phyloP scores from a whole-genome alignment of 2,888 invertebrate species.

The Osmoderma eremita region DNA sequence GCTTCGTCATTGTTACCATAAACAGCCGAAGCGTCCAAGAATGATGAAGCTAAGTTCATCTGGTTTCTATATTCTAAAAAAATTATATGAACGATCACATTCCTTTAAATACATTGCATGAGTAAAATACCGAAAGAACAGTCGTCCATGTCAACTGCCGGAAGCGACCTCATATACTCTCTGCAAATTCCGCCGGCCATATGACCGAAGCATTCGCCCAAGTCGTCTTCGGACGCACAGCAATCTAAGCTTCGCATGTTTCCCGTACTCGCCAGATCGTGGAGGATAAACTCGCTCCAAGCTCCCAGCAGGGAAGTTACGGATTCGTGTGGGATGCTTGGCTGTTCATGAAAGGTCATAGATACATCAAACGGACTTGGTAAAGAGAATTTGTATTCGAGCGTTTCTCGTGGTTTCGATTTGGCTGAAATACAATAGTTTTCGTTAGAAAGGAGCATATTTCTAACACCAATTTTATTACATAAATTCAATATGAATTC shows the following conservation, averaged over 20 bases:
- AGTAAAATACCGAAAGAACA: conserved; percentile 71
- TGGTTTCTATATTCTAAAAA: conserved; percentile 77
- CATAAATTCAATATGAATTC: too few species aligned
- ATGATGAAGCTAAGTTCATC: conserved; percentile 86
- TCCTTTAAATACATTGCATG: neutral
- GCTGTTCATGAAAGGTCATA: conserved; percentile 68
- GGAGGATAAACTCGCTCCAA: conserved; percentile 81
- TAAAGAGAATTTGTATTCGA: conserved; percentile 67
- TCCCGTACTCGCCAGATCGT: conserved; percentile 76
- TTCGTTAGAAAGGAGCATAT: too few species aligned
- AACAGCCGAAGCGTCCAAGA: conserved; percentile 83
- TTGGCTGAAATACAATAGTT: conserved; percentile 58
- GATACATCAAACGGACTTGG: conserved; percentile 72
- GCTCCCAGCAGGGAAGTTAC: conserved; percentile 81
- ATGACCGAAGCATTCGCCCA: conserved; percentile 69
- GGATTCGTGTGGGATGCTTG: conserved; percentile 73
- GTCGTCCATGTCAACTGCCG: conserved; percentile 70
- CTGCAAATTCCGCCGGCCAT: conserved; percentile 65
- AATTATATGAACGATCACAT: neutral
- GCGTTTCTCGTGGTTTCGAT: conserved; percentile 65
- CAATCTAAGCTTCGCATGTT: conserved; percentile 69
- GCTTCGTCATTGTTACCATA: conserved; percentile 83
- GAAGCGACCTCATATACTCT: conserved; percentile 78
- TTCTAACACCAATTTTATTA: too few species aligned
- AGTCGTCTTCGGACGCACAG: conserved; percentile 56